Evolutionary conservation across 2,888 invertebrate genomes (phyloP).

Genomic region (Leptinotarsa peninsularis): DNA sequence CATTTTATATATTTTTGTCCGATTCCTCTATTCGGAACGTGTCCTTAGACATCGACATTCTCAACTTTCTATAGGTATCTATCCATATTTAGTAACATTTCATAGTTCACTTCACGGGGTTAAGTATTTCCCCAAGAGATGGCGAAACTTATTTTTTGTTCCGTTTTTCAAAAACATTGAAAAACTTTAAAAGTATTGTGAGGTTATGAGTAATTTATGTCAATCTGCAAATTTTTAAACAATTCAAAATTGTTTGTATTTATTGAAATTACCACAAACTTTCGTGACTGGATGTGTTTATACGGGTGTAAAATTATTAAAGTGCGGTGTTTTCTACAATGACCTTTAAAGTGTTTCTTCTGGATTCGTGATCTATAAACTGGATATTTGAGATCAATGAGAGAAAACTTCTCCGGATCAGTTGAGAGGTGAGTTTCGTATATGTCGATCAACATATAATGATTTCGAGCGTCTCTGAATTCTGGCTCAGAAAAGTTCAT

Average conservation of each 20-base stretch:
- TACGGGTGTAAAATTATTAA: background rate
- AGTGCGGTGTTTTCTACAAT: slow-evolving; percentile 1
- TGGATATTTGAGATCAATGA: slow-evolving; percentile 26
- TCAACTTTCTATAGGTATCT: background rate
- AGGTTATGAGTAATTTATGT: slow-evolving; percentile 43
- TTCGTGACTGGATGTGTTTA: slow-evolving; percentile 25
- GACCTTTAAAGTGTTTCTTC: background rate
- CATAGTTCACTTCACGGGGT: background rate
- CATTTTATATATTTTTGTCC: no score
- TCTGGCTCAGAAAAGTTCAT: background rate
- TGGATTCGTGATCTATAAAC: background rate
- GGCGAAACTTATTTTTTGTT: slow-evolving; percentile 3
- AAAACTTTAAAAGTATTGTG: slow-evolving; percentile 29
- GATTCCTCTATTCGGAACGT: no score
- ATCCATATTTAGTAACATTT: background rate
- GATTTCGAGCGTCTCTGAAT: no score
- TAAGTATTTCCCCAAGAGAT: background rate
- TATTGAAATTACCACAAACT: slow-evolving; percentile 27
- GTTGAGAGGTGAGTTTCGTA: slow-evolving; percentile 25
- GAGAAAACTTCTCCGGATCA: slow-evolving; percentile 19
- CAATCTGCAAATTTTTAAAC: slow-evolving; percentile 44
- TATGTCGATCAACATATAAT: background rate
- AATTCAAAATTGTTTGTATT: slow-evolving; percentile 43
- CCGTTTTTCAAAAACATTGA: slow-evolving; percentile 20
- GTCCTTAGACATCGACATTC: no score